Percentiles rank a stretch among this genome's conserved stretches.
Evolutionary conservation across 2,888 invertebrate species (phyloP).

Genomic region (Heliothis peltigera): DNA sequence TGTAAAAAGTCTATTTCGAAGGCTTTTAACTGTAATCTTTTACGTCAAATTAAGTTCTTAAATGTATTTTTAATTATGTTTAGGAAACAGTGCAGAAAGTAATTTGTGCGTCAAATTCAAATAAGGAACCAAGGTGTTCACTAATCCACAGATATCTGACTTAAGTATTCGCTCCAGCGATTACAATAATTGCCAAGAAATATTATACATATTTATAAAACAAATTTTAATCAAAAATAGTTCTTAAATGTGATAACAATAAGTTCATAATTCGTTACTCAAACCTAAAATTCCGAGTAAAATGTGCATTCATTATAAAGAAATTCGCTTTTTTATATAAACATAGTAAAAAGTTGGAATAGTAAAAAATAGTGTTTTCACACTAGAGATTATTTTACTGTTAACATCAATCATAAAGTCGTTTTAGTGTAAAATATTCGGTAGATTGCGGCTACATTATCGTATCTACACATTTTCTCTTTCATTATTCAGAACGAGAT

Average conservation of each 20-base stretch:
- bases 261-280: conserved; percentile 3
- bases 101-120: conserved; percentile 17
- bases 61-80: conserved; percentile 53
- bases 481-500: conserved; percentile 22
- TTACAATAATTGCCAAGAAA: conserved; percentile 27
- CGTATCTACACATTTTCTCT: conserved; percentile 36
- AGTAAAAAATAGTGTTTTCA: conserved; percentile 33
- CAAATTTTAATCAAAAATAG: conserved; percentile 14
- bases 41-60: conserved; percentile 37
- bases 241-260: conserved; percentile 3
- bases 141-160: conserved; percentile 26
- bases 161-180: conserved; percentile 18
- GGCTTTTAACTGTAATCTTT: conserved; percentile 14
- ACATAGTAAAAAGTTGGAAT: conserved; percentile 18
- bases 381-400: conserved; percentile 53
- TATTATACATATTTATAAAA: conserved; percentile 7
- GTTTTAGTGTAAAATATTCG: conserved; percentile 56
- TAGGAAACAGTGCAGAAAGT: conserved; percentile 57
- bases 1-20: conserved; percentile 22
- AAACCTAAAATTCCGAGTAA: not conserved
- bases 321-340: conserved; percentile 36
- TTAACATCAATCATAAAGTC: conserved; percentile 62
- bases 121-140: conserved; percentile 40
- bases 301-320: conserved; percentile 9
- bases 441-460: conserved; percentile 44